Conservation (phyloP, 2,888 invertebrate species). For the Pollenia griseotomentosa region DNA sequence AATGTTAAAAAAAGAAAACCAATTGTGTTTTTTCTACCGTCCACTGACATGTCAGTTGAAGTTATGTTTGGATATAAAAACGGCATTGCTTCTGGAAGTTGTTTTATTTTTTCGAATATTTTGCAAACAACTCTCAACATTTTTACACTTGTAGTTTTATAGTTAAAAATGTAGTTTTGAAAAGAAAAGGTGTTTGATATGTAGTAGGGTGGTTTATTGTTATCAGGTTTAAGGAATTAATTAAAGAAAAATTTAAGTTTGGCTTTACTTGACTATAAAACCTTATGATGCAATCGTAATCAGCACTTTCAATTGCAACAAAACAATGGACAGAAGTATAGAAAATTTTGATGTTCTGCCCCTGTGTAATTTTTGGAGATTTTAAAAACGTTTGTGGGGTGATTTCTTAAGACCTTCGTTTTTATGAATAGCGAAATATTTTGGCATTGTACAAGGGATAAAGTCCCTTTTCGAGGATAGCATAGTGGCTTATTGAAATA, state of each 20-base stretch:
- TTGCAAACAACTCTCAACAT: not conserved
- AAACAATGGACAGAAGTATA: no score
- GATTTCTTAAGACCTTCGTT: no score
- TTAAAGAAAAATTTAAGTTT: not conserved
- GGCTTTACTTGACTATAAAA: not conserved
- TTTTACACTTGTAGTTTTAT: not conserved
- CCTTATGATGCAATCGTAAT: no score
- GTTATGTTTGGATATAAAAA: not conserved
- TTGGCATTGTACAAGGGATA: no score
- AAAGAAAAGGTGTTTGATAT: not conserved
- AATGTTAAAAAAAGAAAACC: not conserved
- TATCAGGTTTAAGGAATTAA: not conserved
- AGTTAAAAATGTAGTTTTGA: not conserved
- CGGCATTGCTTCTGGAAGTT: not conserved
- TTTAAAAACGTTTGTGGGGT: no score
- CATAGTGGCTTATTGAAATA: no score
- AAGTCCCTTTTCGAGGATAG: no score
- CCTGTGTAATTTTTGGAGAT: no score
- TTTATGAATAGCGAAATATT: no score
- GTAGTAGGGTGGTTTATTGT: not conserved
- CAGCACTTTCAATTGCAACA: no score
- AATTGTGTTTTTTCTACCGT: slow-evolving; percentile 31
- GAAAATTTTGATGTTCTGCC: no score
- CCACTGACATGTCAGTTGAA: not conserved
- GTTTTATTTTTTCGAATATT: not conserved